Conservation (phyloP, 2,113 vertebrate species). For the Zosterops lateralis region DNA sequence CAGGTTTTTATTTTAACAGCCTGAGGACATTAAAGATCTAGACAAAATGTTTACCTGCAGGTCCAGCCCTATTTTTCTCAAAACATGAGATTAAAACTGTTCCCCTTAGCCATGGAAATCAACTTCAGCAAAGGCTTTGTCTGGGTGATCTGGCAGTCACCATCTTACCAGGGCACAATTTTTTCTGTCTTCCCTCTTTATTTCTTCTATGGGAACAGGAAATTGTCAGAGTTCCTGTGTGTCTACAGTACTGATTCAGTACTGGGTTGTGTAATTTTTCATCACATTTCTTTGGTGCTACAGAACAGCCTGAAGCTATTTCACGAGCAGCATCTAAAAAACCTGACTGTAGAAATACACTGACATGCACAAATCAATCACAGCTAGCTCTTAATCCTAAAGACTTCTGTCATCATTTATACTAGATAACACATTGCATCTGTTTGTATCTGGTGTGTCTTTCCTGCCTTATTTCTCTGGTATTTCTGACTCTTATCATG, state of each 20-base stretch:
- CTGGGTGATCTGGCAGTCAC: background rate
- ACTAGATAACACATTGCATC: background rate
- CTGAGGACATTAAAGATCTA: background rate
- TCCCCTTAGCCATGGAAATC: background rate
- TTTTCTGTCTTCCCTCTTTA: background rate
- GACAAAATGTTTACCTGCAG: background rate
- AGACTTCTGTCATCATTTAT: background rate
- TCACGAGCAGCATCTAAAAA: background rate
- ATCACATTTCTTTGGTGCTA: conserved; percentile 17
- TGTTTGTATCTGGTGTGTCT: background rate
- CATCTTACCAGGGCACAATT: background rate
- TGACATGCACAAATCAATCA: conserved; percentile 2
- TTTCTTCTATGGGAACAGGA: background rate
- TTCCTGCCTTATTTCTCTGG: background rate
- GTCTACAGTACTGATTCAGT: background rate
- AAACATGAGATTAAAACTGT: background rate
- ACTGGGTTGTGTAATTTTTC: background rate
- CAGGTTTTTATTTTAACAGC: background rate
- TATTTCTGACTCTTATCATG: background rate
- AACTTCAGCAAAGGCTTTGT: background rate
- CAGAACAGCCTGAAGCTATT: conserved; percentile 23
- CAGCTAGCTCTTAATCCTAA: background rate
- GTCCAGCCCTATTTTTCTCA: background rate
- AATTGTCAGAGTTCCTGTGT: background rate
- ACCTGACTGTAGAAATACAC: background rate